Evolutionary conservation across 2,888 invertebrate species (phyloP), one percentile per base, ranked within the genome.

Genomic region (Clanis bilineata): DNA sequence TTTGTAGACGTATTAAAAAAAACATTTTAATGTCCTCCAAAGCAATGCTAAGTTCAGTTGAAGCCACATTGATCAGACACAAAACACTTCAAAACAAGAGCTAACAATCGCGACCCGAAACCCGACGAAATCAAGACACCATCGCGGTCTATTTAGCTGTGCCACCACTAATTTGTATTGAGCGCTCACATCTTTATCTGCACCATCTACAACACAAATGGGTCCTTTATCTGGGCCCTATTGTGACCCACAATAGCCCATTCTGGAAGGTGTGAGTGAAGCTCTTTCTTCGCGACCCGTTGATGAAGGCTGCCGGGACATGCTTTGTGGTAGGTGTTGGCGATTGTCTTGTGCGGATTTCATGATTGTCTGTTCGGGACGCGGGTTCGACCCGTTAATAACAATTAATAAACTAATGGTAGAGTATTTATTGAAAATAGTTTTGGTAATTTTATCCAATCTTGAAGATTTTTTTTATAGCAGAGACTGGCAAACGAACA

Each of bases 241-340:
- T 82, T 79, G 70, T 79, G 67, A 36, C 41, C 45, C 69, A 81
- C 80, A 82, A 82, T 72, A 69, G 70, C 47, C 39, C 67, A 73
- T 76, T 80, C 73, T 73, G 69, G 73, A 61, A 82, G 82, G 82
- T 82, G 82, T 82, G 81, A 80, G 76, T 57, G 58, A 57, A 61
- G 25, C 58, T 56, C 51, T 58, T 55, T 57, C 56, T 32, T 55
- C 28, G 18, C 55, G 41, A 59, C 58, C 62, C 51, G 58, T 58
- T 58, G 18, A 45, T 45, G 38, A 51, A 25, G 22, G 38, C 56
- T 58, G 39, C 54, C 58, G 56, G 56, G 59, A 60, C 45, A 55
- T 7, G 59, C 57, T 63, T 56, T 58, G 39, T 36, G 2, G 25
- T 47, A 38, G 58, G 47, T 60, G 57, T 57, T 47, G 38, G 21